Percentiles rank a stretch among this genome's conserved stretches.
These are phyloP conservation scores for Myrmecobius fasciatus DNA, from an alignment of 2,113 vertebrate genomes.

Conservation along the genomic window DNA sequence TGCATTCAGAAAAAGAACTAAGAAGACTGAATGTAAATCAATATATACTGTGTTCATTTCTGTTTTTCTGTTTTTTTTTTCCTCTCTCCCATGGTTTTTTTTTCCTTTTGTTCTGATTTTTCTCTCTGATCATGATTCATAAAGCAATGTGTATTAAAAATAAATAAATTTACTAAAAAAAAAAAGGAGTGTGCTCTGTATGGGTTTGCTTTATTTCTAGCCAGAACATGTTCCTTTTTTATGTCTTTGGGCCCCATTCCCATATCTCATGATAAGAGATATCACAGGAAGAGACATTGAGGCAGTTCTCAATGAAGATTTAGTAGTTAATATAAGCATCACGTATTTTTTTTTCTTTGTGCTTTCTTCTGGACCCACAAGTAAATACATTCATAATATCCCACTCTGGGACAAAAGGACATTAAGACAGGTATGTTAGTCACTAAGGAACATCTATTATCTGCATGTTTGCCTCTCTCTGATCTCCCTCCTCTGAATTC, in stretches of 20 bases:
- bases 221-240: neutral
- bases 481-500: neutral
- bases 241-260: neutral
- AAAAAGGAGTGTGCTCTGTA: neutral
- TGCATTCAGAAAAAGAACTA: too few relatives aligned
- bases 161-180: too few relatives aligned
- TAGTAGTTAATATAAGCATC: neutral
- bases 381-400: neutral
- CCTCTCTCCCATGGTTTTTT: too few relatives aligned
- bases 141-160: too few relatives aligned
- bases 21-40: too few relatives aligned
- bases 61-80: too few relatives aligned
- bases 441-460: too few relatives aligned
- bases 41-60: too few relatives aligned
- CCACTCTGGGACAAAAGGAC: too few relatives aligned
- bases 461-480: neutral
- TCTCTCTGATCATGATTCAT: too few relatives aligned
- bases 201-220: neutral
- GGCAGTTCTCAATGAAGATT: neutral
- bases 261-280: neutral
- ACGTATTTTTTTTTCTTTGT: neutral
- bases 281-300: neutral
- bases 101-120: too few relatives aligned
- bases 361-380: neutral
- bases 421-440: neutral